Evolutionary conservation across 2,797 vertebrate genomes (phyloP).

Genomic region (Galaxias olidus): DNA sequence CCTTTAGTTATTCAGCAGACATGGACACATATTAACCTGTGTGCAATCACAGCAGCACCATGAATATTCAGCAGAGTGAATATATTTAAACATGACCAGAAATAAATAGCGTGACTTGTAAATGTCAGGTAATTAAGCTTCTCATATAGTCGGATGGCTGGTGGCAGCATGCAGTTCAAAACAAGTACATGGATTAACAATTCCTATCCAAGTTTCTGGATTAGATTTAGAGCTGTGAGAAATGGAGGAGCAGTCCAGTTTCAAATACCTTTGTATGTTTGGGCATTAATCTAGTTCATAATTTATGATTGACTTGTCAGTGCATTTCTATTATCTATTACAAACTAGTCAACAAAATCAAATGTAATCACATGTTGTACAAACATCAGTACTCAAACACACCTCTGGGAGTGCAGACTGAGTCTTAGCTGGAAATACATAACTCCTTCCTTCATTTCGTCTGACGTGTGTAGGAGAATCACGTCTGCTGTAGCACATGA

Average conservation of each 20-base stretch:
- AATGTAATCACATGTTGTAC: no score
- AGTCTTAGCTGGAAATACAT: no score
- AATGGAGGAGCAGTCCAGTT: no score
- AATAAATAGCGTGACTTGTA: constrained; percentile 40
- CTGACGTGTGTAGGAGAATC: no score
- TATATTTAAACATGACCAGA: constrained; percentile 47
- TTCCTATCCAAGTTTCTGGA: not conserved
- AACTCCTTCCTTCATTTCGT: not conserved
- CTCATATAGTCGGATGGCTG: not conserved
- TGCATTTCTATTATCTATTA: no score
- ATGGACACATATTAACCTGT: constrained; percentile 63
- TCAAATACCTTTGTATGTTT: no score
- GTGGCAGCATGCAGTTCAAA: not conserved
- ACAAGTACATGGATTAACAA: not conserved
- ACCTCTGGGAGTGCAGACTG: no score
- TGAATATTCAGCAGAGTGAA: constrained; percentile 63
- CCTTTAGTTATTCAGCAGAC: constrained; percentile 64
- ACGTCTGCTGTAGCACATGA: not conserved
- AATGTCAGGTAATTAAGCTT: constrained; percentile 40
- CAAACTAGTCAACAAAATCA: no score
- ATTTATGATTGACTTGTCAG: no score
- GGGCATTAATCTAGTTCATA: no score
- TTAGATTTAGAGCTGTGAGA: not conserved
- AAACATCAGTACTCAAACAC: no score
- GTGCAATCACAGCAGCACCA: constrained; percentile 48